These are phyloP conservation scores for Anoplolepis gracilipes DNA, from an alignment of 1,140 invertebrate genomes.

Conservation along the genomic window DNA sequence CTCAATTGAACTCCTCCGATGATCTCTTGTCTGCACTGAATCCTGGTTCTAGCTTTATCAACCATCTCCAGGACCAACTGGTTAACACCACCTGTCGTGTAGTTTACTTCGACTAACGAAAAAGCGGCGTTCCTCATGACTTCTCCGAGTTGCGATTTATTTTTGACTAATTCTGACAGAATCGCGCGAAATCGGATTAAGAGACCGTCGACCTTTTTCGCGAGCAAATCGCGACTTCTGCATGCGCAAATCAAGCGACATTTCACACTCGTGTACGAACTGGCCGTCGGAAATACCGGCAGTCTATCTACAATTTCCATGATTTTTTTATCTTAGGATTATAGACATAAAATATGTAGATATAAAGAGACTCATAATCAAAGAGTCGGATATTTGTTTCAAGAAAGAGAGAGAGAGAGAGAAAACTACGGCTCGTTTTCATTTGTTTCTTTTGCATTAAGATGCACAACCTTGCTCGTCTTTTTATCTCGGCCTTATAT, in stretches of 20 bases:
- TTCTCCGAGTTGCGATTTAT: conserved; percentile 18
- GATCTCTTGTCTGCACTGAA: conserved; percentile 17
- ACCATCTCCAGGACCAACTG: conserved; percentile 35
- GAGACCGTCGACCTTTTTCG: conserved; percentile 39
- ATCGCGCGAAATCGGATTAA: conserved; percentile 32
- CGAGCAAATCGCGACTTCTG: conserved; percentile 29
- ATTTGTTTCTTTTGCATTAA: neutral
- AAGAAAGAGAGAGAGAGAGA: no score
- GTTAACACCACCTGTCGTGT: conserved; percentile 39
- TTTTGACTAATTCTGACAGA: neutral
- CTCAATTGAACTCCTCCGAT: conserved; percentile 29
- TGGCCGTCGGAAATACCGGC: conserved; percentile 22
- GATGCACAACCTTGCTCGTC: neutral
- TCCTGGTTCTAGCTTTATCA: conserved; percentile 32
- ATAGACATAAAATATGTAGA: no score
- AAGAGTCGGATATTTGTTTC: no score
- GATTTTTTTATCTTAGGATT: neutral
- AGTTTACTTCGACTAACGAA: conserved; percentile 46
- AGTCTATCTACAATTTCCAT: conserved; percentile 54
- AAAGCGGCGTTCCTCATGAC: conserved; percentile 41
- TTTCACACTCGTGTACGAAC: conserved; percentile 14
- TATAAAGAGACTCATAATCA: no score
- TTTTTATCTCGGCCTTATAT: neutral
- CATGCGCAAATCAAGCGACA: conserved; percentile 37
- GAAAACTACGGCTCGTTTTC: neutral